Conservation (phyloP, 2,113 vertebrate species). For the Nothobranchius kuhntae region DNA sequence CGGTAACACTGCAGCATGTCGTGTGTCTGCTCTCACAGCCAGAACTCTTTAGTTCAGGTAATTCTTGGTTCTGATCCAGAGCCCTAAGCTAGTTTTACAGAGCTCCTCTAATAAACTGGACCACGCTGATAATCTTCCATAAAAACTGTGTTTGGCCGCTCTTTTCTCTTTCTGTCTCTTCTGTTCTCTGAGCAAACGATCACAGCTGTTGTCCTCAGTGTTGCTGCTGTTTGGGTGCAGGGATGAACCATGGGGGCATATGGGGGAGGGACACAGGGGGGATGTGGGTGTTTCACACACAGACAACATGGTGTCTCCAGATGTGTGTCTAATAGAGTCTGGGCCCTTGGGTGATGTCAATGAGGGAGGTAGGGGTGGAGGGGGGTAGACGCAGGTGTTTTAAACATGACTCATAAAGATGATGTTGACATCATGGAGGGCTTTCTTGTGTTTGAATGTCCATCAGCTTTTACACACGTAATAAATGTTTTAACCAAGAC, state of each 20-base stretch:
- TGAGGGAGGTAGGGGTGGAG: too few relatives aligned
- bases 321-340: too few relatives aligned
- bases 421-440: too few relatives aligned
- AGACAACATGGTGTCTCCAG: not conserved
- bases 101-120: constrained; percentile 88
- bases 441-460: too few relatives aligned
- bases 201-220: constrained; percentile 62
- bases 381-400: too few relatives aligned
- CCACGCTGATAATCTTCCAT: constrained; percentile 82
- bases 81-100: constrained; percentile 85
- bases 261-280: constrained; percentile 10
- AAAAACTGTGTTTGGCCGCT: constrained; percentile 48
- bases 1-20: too few relatives aligned
- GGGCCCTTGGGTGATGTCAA: too few relatives aligned
- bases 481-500: too few relatives aligned
- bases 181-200: constrained; percentile 74
- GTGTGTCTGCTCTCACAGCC: too few relatives aligned
- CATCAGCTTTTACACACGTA: too few relatives aligned
- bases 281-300: constrained; percentile 15
- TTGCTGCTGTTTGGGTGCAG: constrained; percentile 30
- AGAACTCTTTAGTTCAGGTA: constrained; percentile 8
- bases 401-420: too few relatives aligned
- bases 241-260: constrained; percentile 17
- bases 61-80: constrained; percentile 73
- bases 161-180: constrained; percentile 35